Conservation (phyloP, 2,113 vertebrate genomes). For the Platysteira castanea region DNA sequence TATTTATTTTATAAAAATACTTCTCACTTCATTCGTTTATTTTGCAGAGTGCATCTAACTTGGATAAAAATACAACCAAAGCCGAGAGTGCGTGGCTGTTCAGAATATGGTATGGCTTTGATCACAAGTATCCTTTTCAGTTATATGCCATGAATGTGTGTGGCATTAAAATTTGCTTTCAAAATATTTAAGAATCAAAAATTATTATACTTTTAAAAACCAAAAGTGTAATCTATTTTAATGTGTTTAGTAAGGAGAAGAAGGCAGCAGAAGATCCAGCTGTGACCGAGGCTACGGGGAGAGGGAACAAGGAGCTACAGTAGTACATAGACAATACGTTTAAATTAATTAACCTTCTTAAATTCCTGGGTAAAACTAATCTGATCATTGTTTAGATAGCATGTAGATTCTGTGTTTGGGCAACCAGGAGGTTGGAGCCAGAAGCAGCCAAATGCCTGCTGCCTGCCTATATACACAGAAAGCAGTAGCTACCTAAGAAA, state of each 20-base stretch:
- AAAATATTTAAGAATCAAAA: not conserved
- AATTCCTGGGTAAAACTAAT: not conserved
- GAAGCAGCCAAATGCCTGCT: not conserved
- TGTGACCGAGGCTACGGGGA: not conserved
- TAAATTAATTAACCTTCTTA: not conserved
- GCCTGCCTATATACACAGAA: not conserved
- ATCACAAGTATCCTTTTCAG: slow-evolving; percentile 86
- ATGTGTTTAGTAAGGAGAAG: not conserved
- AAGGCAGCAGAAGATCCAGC: not conserved
- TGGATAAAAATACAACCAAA: slow-evolving; percentile 66
- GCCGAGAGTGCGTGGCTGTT: slow-evolving; percentile 73
- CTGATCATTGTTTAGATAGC: not conserved
- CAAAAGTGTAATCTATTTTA: not conserved
- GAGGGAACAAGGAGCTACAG: not conserved
- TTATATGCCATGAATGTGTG: not conserved
- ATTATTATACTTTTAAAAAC: not conserved
- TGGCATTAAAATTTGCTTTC: not conserved
- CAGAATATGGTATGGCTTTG: slow-evolving; percentile 82
- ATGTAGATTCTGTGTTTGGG: not conserved
- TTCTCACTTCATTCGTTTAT: slow-evolving; percentile 22
- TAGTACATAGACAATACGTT: not conserved
- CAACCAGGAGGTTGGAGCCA: not conserved
- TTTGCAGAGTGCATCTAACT: slow-evolving; percentile 66
- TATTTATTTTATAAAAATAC: not conserved
- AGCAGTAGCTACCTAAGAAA: not conserved